Evolutionary conservation across 2,113 vertebrate species (phyloP).

Genomic region (Trematomus loennbergii): DNA sequence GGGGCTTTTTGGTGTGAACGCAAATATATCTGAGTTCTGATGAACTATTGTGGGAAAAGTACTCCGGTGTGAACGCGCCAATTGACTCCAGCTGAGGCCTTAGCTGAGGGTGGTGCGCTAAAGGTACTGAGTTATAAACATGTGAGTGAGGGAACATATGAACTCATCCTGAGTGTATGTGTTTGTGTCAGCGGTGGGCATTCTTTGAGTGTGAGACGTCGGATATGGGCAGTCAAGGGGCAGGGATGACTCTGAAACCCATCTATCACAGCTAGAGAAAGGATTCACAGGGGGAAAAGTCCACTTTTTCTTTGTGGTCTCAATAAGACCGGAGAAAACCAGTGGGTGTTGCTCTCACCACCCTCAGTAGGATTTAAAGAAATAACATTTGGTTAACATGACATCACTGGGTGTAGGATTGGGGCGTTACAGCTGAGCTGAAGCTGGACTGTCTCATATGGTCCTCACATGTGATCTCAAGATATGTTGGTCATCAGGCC

Average conservation of each 20-base stretch:
- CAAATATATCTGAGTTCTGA: too few species aligned
- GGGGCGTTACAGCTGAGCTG: slow-evolving; percentile 23
- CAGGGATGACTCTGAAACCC: slow-evolving; percentile 18
- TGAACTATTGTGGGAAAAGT: too few species aligned
- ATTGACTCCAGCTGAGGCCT: neutral
- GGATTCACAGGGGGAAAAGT: slow-evolving; percentile 27
- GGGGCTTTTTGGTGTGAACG: too few species aligned
- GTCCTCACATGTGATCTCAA: slow-evolving; percentile 24
- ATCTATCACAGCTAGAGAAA: neutral
- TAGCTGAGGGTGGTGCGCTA: neutral
- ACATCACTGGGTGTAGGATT: neutral
- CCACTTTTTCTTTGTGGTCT: slow-evolving; percentile 8
- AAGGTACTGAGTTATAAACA: neutral
- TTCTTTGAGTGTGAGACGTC: slow-evolving; percentile 32
- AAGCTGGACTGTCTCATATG: slow-evolving; percentile 16
- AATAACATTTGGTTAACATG: slow-evolving; percentile 17
- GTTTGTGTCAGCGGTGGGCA: slow-evolving; percentile 21
- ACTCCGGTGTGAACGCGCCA: too few species aligned
- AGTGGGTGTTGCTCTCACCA: neutral
- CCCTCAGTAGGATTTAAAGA: slow-evolving; percentile 11
- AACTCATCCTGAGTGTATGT: slow-evolving; percentile 6
- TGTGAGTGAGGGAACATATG: slow-evolving; percentile 8
- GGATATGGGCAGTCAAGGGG: slow-evolving; percentile 13
- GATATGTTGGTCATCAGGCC: slow-evolving; percentile 30
- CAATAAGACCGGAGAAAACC: slow-evolving; percentile 12